A percentile compares a stretch with the other conserved stretches of the same genome.
These are phyloP conservation scores for Hylaeus anthracinus DNA, from an alignment of 1,140 invertebrate species.

Conservation along the genomic window DNA sequence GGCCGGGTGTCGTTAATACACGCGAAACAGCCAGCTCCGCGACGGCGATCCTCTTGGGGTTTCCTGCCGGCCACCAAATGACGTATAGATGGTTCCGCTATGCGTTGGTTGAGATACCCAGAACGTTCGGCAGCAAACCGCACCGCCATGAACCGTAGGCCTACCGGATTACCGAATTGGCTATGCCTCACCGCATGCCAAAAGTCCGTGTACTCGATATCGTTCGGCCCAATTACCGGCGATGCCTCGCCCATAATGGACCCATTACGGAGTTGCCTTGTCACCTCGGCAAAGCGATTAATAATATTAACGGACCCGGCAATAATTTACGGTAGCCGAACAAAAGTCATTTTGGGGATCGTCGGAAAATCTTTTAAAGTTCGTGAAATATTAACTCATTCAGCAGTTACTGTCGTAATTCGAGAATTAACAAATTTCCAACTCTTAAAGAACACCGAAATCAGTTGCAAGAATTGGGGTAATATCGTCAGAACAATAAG, in stretches of 20 bases:
- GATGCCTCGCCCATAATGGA: conserved; percentile 44
- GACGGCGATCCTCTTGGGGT: conserved; percentile 24
- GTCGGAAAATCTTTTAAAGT: no score
- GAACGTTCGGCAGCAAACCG: conserved; percentile 36
- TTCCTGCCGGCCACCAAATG: conserved; percentile 29
- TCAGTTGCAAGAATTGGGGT: no score
- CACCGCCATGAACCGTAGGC: conserved; percentile 34
- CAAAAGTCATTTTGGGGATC: no score
- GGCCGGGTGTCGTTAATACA: conserved; percentile 55
- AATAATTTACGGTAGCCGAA: not conserved
- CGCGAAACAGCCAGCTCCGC: conserved; percentile 46
- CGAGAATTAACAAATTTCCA: not conserved
- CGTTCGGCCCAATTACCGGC: conserved; percentile 53
- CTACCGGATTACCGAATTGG: conserved; percentile 46
- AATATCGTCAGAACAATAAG: no score
- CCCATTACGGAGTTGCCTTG: conserved; percentile 48
- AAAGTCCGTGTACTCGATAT: conserved; percentile 64
- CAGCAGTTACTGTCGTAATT: not conserved
- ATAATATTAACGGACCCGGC: conserved; percentile 51
- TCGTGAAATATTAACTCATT: not conserved
- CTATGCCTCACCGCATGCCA: conserved; percentile 61
- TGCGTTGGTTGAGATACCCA: conserved; percentile 27
- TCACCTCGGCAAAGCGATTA: conserved; percentile 52
- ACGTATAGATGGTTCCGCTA: conserved; percentile 51
- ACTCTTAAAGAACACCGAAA: not conserved